phyloP scores from a whole-genome alignment of 2,113 vertebrate genomes.

The Tylochromis polylepis region DNA sequence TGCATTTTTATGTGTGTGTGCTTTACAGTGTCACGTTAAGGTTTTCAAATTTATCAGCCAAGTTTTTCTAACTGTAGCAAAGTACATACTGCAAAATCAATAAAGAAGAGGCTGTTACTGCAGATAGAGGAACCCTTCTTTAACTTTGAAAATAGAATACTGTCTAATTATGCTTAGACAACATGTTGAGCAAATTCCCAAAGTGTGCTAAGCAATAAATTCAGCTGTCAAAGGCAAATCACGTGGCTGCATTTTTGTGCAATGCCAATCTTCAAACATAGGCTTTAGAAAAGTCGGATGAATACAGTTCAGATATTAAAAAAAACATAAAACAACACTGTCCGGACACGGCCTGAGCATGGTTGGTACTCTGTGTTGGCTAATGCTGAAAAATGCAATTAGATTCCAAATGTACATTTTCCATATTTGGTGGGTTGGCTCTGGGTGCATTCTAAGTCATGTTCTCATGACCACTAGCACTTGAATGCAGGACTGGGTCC shows the following conservation, averaged over 20 bases:
- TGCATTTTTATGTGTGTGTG: not conserved
- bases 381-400: not conserved
- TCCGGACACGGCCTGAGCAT: not conserved
- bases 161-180: not conserved
- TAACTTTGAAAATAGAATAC: no score
- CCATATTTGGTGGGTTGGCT: not conserved
- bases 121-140: not conserved
- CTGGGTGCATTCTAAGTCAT: constrained; percentile 2
- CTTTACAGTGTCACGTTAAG: not conserved
- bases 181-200: not conserved
- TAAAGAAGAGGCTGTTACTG: not conserved
- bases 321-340: not conserved
- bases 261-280: not conserved
- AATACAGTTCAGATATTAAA: not conserved
- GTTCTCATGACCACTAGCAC: constrained; percentile 47
- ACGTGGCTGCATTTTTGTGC: not conserved
- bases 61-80: not conserved
- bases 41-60: not conserved
- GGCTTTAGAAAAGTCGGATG: not conserved
- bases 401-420: not conserved
- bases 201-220: not conserved
- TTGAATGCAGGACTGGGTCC: constrained; percentile 42
- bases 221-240: not conserved
- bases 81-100: not conserved
- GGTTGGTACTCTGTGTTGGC: not conserved